Percentiles rank a stretch among this genome's conserved stretches.
phyloP scores from a whole-genome alignment of 1,140 invertebrate genomes.

The Homarus americanus region DNA sequence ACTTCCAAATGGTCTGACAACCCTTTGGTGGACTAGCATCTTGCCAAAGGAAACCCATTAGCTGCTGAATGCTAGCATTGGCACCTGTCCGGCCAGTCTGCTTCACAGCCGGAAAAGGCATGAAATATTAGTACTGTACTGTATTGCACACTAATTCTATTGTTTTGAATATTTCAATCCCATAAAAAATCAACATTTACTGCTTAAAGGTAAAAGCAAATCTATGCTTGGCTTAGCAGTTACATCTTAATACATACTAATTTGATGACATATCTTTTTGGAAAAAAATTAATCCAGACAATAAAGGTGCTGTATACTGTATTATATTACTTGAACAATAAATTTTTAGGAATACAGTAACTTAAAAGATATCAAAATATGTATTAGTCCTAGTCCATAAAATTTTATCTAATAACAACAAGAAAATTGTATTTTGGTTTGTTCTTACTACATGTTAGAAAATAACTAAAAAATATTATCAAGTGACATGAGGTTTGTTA shows the following conservation, averaged over 20 bases:
- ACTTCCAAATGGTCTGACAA: too few species aligned
- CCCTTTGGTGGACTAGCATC: too few species aligned
- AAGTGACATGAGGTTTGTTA: neutral
- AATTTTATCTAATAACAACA: too few species aligned
- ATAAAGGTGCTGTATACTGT: too few species aligned
- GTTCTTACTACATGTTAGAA: neutral
- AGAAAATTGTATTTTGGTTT: neutral
- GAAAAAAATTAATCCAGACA: neutral
- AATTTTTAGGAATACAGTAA: neutral
- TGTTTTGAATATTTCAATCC: neutral
- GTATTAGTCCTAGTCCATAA: too few species aligned
- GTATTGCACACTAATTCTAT: too few species aligned
- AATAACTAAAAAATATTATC: neutral
- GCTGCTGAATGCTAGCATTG: too few species aligned
- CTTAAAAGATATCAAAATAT: neutral
- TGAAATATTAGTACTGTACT: too few species aligned
- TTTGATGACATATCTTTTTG: neutral
- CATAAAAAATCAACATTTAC: neutral
- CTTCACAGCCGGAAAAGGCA: too few species aligned
- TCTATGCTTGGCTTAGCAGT: neutral
- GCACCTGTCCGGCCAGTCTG: too few species aligned
- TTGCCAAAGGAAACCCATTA: too few species aligned
- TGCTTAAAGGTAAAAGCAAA: too few species aligned
- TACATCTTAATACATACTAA: neutral
- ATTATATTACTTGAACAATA: neutral